Evolutionary conservation across 2,797 vertebrate species (phyloP), one percentile per base, ranked within the genome.

Genomic region (Anas flavirostris): DNA sequence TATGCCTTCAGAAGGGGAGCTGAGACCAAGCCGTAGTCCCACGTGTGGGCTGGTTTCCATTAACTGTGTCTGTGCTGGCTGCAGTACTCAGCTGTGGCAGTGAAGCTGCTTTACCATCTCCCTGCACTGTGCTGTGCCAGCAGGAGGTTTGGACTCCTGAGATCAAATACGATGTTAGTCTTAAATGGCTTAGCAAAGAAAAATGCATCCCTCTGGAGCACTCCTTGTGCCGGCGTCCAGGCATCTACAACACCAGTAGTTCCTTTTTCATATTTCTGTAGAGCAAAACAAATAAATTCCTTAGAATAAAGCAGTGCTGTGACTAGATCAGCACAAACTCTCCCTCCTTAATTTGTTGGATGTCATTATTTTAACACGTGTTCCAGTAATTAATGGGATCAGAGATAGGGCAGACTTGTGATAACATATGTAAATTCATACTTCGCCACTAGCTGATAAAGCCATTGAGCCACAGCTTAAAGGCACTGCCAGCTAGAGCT

Each of bases 361-460:
- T 82, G 55, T 85, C 37, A 75, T 95, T 75, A 41, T 78, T 93
- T 91, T 86, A 91, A 78, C 73, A 91, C 48, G 52, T 88, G 86
- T 93, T 25, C 62, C 16, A 62, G 58, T 86, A 91, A 92, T 93
- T 90, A 95, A 92, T 91, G 78, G 69, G 39, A 74, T 82, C 78
- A 89, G 82, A 93, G 62, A 83, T 43, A 87, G 44, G 18, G 39
- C 53, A 81, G 73, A 28, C 87, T 83, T 75, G 44, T 0, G 23
- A 91, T 94, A 95, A 82, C 56, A 1, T 87, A 87, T 75, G 89
- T 91, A 68, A 88, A 81, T 75, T 83, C 41, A 59, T 62, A 83
- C 59, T 78, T 62, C 7, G 35, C 46, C 50, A 29, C 46, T 52
- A 75, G 58, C 87, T 70, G 79, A 93, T 91, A 82, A 92, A 90